These are phyloP conservation scores for Apteryx mantelli DNA, from an alignment of 2,113 vertebrate genomes.

Conservation along the genomic window DNA sequence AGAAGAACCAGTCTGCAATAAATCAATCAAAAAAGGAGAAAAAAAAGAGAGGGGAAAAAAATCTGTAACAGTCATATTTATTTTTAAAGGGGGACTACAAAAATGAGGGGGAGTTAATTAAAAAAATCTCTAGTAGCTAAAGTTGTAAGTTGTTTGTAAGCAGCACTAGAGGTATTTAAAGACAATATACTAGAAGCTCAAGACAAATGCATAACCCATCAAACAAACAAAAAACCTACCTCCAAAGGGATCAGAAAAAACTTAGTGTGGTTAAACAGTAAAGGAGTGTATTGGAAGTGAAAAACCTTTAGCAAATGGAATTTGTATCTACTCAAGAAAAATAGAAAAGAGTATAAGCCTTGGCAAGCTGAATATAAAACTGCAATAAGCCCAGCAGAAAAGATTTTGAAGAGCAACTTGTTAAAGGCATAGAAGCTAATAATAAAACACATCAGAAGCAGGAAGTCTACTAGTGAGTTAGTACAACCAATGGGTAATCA, in stretches of 20 bases:
- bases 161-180: background rate
- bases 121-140: background rate
- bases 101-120: background rate
- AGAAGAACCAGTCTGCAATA: background rate
- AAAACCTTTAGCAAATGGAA: background rate
- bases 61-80: background rate
- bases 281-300: background rate
- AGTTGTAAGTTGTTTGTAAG: background rate
- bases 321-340: conserved; percentile 14
- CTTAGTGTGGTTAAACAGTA: background rate
- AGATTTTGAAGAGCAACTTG: background rate
- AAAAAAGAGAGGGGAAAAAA: background rate
- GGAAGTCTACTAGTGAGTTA: background rate
- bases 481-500: background rate
- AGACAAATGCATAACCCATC: background rate
- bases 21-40: background rate
- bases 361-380: background rate
- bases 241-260: background rate
- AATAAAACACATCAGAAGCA: background rate
- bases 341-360: background rate
- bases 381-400: background rate
- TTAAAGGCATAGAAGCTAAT: background rate
- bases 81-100: background rate
- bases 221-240: background rate
- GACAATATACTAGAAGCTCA: background rate